These are phyloP conservation scores for Drosophila sordidapex DNA, from an alignment of 2,888 invertebrate genomes.

Conservation along the genomic window DNA sequence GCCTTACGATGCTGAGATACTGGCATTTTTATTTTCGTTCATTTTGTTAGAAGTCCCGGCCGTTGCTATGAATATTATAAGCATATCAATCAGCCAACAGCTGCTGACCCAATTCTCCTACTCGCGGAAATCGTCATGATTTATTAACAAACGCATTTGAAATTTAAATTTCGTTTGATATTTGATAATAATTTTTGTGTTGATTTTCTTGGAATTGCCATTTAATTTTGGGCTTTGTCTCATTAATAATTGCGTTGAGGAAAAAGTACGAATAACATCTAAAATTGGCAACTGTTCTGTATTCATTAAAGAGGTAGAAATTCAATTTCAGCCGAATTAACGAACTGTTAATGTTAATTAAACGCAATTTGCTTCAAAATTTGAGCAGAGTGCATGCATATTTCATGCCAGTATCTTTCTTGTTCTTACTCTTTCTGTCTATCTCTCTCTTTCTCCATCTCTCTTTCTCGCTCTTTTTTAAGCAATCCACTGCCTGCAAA, in stretches of 20 bases:
- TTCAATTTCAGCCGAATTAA: slow-evolving; percentile 10
- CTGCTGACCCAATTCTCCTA: slow-evolving; percentile 38
- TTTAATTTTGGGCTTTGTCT: slow-evolving; percentile 30
- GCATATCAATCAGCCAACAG: slow-evolving; percentile 73
- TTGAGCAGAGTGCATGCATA: slow-evolving; percentile 62
- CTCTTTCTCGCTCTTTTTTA: not conserved
- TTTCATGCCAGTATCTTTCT: slow-evolving; percentile 51
- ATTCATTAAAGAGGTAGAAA: not conserved
- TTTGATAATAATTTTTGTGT: slow-evolving; percentile 44
- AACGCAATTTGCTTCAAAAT: slow-evolving; percentile 66
- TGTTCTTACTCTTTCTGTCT: not conserved
- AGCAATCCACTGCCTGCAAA: slow-evolving; percentile 2
- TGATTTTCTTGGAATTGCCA: slow-evolving; percentile 61
- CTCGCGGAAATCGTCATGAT: slow-evolving; percentile 39
- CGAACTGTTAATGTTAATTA: slow-evolving; percentile 70
- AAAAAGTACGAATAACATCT: slow-evolving; percentile 2
- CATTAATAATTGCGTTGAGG: slow-evolving; percentile 38
- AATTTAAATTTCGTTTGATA: slow-evolving; percentile 39
- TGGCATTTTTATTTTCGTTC: slow-evolving; percentile 20
- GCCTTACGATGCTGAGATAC: slow-evolving; percentile 32
- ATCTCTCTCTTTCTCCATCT: not conserved
- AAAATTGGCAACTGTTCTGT: not conserved
- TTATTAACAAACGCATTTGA: slow-evolving; percentile 61
- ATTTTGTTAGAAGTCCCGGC: slow-evolving; percentile 29
- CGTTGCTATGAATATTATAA: slow-evolving; percentile 57